These are phyloP conservation scores for Drosophila dives DNA, from an alignment of 2,888 invertebrate genomes.

Conservation along the genomic window DNA sequence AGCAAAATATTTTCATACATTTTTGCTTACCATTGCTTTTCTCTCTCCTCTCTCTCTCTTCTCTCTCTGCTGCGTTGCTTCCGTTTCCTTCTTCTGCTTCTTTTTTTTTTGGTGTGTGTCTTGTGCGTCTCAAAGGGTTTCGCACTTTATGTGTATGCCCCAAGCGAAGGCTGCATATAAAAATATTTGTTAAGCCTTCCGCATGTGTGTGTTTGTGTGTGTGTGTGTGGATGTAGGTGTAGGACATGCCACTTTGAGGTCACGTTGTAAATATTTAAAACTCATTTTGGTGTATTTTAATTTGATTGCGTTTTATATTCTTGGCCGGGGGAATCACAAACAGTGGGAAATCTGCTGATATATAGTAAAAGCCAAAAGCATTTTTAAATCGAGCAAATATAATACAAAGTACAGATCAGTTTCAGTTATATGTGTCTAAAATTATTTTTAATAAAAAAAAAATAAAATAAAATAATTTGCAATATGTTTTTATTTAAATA, in stretches of 20 bases:
- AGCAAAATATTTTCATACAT: conserved; percentile 63
- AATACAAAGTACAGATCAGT: neutral
- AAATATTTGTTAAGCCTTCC: conserved; percentile 70
- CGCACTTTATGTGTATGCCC: conserved; percentile 57
- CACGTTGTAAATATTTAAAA: conserved; percentile 67
- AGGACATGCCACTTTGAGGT: conserved; percentile 35
- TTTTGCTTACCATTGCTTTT: conserved; percentile 48
- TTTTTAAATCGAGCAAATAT: neutral
- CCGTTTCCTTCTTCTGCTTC: conserved; percentile 1
- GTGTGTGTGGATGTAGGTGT: conserved; percentile 12
- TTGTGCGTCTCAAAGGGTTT: conserved; percentile 71
- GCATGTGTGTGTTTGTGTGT: conserved; percentile 14
- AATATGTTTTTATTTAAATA: neutral
- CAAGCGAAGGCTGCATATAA: conserved; percentile 61
- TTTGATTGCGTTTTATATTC: conserved; percentile 36
- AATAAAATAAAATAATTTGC: neutral
- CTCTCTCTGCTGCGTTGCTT: neutral
- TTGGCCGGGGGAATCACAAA: neutral
- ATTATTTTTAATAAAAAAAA: neutral
- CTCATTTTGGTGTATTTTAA: conserved; percentile 57
- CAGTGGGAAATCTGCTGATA: neutral
- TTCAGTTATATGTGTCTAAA: neutral
- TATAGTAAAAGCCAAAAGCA: neutral
- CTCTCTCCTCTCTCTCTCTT: neutral
- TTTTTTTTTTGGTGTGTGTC: conserved; percentile 30